Evolutionary conservation across 2,797 vertebrate genomes (phyloP).

Genomic region (Aplochiton taeniatus): DNA sequence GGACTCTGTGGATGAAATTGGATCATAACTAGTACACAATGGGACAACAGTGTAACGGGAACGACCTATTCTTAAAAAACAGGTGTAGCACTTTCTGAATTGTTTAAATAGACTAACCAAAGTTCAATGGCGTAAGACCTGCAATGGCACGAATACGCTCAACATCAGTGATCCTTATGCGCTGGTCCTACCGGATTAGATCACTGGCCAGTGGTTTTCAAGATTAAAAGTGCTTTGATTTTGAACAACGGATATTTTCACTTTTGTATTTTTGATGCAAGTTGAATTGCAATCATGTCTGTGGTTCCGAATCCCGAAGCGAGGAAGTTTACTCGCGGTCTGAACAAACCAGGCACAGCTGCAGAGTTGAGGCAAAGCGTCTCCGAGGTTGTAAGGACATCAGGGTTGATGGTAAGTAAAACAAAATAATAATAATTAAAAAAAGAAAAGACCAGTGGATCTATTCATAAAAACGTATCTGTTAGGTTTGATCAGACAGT

Average conservation of each 20-base stretch:
- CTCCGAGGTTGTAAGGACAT: constrained; percentile 91
- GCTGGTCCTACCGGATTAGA: too few species aligned
- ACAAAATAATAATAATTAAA: constrained; percentile 31
- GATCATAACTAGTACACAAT: too few species aligned
- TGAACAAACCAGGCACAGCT: constrained; percentile 92
- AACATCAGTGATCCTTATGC: too few species aligned
- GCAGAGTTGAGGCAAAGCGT: constrained; percentile 95
- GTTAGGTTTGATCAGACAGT: background rate
- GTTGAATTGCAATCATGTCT: constrained; percentile 52
- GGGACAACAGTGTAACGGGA: too few species aligned
- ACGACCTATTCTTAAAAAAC: too few species aligned
- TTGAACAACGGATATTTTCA: background rate
- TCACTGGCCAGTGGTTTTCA: too few species aligned
- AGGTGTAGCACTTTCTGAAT: too few species aligned
- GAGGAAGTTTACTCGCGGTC: constrained; percentile 91
- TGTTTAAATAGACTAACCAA: too few species aligned
- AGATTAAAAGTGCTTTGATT: background rate
- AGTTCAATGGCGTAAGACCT: too few species aligned
- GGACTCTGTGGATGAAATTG: too few species aligned
- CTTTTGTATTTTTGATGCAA: constrained; percentile 33
- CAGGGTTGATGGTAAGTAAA: constrained; percentile 85
- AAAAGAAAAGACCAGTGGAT: background rate
- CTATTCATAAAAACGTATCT: background rate
- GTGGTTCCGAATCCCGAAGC: constrained; percentile 78
- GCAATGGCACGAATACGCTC: too few species aligned